A percentile compares a stretch with the other conserved stretches of the same genome.
phyloP scores from a whole-genome alignment of 2,888 invertebrate genomes.

The Cecidostiba fungosa region DNA sequence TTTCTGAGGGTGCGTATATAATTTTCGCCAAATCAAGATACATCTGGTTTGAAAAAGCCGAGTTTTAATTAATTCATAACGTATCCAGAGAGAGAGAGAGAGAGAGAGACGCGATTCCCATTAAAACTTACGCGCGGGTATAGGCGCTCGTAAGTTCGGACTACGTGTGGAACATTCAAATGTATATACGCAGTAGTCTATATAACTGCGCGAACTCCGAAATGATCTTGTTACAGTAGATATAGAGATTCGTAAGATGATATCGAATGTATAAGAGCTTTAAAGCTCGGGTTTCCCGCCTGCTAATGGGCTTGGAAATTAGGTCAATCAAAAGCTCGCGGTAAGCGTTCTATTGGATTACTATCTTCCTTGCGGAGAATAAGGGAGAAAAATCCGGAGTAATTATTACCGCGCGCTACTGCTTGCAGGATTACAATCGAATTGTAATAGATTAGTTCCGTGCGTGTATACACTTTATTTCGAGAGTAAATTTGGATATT shows the following conservation, averaged over 20 bases:
- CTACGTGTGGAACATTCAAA: slow-evolving; percentile 20
- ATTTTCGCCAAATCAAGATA: neutral
- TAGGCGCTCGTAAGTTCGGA: neutral
- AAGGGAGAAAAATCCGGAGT: neutral
- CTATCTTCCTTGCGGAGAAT: too few species aligned
- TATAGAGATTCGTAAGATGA: slow-evolving; percentile 39
- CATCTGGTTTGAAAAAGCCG: neutral
- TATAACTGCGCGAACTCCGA: slow-evolving; percentile 30
- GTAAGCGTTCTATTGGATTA: slow-evolving; percentile 1
- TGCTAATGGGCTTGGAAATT: slow-evolving; percentile 51
- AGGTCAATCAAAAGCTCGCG: slow-evolving; percentile 36
- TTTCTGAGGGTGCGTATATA: too few species aligned
- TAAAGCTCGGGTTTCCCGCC: slow-evolving; percentile 23
- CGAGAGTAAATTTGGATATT: neutral
- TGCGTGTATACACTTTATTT: neutral
- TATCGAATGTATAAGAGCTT: slow-evolving; percentile 24
- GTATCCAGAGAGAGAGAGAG: neutral
- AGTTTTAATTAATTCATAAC: neutral
- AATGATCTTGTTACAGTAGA: slow-evolving; percentile 41
- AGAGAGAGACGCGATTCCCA: neutral
- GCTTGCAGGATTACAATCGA: too few species aligned
- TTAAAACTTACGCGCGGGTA: slow-evolving; percentile 24
- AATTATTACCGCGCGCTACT: neutral
- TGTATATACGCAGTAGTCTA: slow-evolving; percentile 6
- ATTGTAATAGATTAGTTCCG: too few species aligned